Percentiles rank a stretch among this genome's conserved stretches.
Conservation (phyloP, 2,113 vertebrate genomes). For the Trichechus manatus region DNA sequence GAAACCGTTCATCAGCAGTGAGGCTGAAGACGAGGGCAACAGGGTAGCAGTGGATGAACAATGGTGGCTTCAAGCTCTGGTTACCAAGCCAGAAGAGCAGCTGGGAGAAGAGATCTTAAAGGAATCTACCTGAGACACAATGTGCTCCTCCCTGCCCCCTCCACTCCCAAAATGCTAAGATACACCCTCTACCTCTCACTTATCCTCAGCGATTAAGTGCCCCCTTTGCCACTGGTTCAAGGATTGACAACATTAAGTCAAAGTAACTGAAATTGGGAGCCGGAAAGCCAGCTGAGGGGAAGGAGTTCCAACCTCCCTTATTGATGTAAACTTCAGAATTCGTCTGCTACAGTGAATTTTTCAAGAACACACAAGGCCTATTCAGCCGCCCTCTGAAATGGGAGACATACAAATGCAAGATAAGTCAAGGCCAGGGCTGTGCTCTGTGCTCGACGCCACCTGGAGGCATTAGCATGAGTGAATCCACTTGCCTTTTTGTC, state of each 20-base stretch:
- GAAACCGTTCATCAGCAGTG: constrained; percentile 66
- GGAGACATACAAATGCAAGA: constrained; percentile 3
- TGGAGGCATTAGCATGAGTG: constrained; percentile 75
- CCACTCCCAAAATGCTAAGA: not conserved
- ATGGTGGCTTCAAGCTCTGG: not conserved
- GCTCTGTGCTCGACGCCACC: constrained; percentile 72
- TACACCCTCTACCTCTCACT: not conserved
- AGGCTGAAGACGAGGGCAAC: constrained; percentile 9
- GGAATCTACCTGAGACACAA: not conserved
- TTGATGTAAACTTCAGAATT: not conserved
- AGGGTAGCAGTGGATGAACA: not conserved
- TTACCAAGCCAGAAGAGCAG: constrained; percentile 45
- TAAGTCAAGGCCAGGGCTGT: not conserved
- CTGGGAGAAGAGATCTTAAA: constrained; percentile 39
- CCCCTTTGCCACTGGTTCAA: not conserved
- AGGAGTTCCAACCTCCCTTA: not conserved
- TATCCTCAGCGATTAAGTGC: not conserved
- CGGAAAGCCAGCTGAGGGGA: not conserved
- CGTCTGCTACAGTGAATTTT: not conserved
- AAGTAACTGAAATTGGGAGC: not conserved
- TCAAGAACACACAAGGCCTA: not conserved
- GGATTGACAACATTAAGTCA: not conserved
- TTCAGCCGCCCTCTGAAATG: constrained; percentile 13
- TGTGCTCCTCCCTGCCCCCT: rapidly evolving
- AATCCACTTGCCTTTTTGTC: constrained; percentile 37